A percentile compares a stretch with the other conserved stretches of the same genome.
Conservation (phyloP, 2,888 invertebrate genomes). For the Ichneumon xanthorius region DNA sequence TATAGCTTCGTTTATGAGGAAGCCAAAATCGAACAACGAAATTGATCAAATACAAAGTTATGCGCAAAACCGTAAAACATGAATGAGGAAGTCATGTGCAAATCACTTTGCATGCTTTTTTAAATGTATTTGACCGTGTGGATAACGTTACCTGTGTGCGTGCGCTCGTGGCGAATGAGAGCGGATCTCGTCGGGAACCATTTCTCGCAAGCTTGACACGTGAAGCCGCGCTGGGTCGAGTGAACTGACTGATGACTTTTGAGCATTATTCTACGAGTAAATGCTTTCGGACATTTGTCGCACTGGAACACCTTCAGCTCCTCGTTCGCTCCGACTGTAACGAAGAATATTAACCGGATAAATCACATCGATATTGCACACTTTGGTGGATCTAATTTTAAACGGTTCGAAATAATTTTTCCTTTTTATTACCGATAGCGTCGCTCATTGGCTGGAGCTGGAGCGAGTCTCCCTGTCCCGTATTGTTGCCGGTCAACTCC, state of each 20-base stretch:
- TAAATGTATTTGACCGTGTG: background rate
- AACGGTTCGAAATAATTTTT: background rate
- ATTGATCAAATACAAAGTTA: too few relatives aligned
- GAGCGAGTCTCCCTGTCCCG: slow-evolving; percentile 75
- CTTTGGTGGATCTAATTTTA: background rate
- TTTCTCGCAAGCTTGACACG: slow-evolving; percentile 88
- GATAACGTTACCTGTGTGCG: slow-evolving; percentile 87
- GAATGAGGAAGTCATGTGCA: too few relatives aligned
- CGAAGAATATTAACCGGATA: slow-evolving; percentile 42
- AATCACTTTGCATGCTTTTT: slow-evolving; percentile 81
- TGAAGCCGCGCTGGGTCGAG: slow-evolving; percentile 87
- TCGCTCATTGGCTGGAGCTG: slow-evolving; percentile 78
- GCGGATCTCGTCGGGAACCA: slow-evolving; percentile 89
- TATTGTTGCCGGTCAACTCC: slow-evolving; percentile 78
- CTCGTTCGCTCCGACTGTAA: slow-evolving; percentile 78
- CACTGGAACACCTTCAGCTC: slow-evolving; percentile 87
- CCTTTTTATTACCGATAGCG: slow-evolving; percentile 71
- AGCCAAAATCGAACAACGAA: too few relatives aligned
- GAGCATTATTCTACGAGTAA: slow-evolving; percentile 87
- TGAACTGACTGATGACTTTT: slow-evolving; percentile 88
- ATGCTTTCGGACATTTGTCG: slow-evolving; percentile 88
- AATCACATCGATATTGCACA: background rate
- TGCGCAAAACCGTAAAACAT: too few relatives aligned
- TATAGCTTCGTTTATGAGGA: too few relatives aligned
- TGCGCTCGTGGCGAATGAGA: slow-evolving; percentile 89